Conservation (phyloP, 2,888 invertebrate genomes). For the Allacma fusca region DNA sequence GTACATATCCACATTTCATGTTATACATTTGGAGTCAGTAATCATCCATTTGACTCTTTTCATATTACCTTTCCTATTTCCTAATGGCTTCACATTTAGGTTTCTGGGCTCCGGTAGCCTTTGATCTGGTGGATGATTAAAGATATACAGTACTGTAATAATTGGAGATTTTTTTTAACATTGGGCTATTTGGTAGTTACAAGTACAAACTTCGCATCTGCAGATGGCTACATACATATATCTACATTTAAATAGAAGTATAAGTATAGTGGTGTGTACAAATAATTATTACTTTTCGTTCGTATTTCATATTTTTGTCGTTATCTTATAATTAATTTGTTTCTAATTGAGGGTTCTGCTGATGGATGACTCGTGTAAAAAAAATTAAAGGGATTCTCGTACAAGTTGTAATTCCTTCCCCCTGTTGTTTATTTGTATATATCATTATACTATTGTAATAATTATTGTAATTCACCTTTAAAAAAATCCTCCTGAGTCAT, state of each 20-base stretch:
- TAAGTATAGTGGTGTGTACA: background rate
- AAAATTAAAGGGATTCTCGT: background rate
- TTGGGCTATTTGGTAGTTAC: background rate
- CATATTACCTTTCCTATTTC: conserved; percentile 6
- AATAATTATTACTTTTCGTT: background rate
- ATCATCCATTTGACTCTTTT: background rate
- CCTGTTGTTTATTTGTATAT: too few species aligned
- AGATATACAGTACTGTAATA: too few species aligned
- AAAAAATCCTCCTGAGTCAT: too few species aligned
- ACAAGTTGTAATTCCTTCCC: too few species aligned
- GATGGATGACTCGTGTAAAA: background rate
- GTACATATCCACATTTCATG: too few species aligned
- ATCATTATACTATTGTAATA: too few species aligned
- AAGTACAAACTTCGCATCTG: background rate
- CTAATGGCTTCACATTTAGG: conserved; percentile 5
- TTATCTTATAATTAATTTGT: background rate
- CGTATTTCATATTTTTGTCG: background rate
- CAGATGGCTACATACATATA: too few species aligned
- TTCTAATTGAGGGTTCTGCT: background rate
- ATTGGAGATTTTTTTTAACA: background rate
- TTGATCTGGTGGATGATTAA: background rate
- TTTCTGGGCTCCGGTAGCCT: conserved; percentile 17
- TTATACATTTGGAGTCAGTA: too few species aligned
- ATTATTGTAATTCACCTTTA: too few species aligned
- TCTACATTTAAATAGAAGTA: too few species aligned